These are phyloP conservation scores for Andrena hattorfiana DNA, from an alignment of 2,888 invertebrate genomes.

Conservation along the genomic window DNA sequence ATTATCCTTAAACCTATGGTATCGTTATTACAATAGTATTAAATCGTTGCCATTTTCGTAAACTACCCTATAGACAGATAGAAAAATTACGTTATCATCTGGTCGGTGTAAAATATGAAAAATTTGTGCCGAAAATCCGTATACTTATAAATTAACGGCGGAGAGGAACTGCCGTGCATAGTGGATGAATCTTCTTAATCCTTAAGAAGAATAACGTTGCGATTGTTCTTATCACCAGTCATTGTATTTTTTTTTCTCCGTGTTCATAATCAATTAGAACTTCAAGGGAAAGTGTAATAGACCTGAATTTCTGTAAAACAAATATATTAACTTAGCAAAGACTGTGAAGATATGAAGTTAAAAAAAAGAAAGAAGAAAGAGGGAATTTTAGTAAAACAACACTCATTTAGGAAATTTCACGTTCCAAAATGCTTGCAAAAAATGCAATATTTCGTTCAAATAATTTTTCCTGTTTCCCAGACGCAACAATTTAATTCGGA, in stretches of 20 bases:
- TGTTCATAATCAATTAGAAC: not conserved
- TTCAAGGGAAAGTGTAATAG: not conserved
- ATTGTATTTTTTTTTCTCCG: not conserved
- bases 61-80: not conserved
- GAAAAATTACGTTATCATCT: constrained; percentile 15
- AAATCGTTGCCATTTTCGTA: constrained; percentile 6
- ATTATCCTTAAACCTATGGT: not conserved
- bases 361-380: not conserved
- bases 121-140: constrained; percentile 22
- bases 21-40: not conserved
- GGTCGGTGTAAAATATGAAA: constrained; percentile 29
- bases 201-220: constrained; percentile 7
- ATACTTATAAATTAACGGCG: constrained; percentile 44
- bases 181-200: constrained; percentile 23
- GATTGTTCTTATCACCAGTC: constrained; percentile 1
- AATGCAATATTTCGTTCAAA: not conserved
- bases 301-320: not conserved
- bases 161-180: constrained; percentile 36
- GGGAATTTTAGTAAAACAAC: too few relatives aligned
- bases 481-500: too few relatives aligned
- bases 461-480: not conserved
- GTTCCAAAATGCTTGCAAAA: too few relatives aligned
- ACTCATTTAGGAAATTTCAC: too few relatives aligned
- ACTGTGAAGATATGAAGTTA: not conserved
- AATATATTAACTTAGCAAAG: not conserved